Evolutionary conservation across 2,888 invertebrate genomes (phyloP).

Genomic region (Agrochola lota): DNA sequence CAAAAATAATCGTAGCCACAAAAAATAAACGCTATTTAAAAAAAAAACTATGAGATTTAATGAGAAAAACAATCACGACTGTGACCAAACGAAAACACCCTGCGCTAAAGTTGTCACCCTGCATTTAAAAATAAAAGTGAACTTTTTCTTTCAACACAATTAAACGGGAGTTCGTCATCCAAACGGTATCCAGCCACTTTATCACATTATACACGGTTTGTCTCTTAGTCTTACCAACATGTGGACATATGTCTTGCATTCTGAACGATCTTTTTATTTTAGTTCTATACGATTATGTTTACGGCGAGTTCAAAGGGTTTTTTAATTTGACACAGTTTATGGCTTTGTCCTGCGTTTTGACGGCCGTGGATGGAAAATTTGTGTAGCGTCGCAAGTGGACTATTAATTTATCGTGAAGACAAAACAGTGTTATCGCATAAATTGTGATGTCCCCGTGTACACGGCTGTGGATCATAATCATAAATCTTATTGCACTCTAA

Average conservation of each 20-base stretch:
- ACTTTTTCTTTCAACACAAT: slow-evolving; percentile 71
- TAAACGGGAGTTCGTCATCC: slow-evolving; percentile 68
- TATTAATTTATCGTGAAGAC: slow-evolving; percentile 65
- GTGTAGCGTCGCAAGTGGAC: slow-evolving; percentile 69
- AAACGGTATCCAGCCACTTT: slow-evolving; percentile 73
- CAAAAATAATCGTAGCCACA: not conserved
- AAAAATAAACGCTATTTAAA: slow-evolving; percentile 28
- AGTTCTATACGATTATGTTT: slow-evolving; percentile 82
- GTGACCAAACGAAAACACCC: slow-evolving; percentile 63
- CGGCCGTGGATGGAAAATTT: slow-evolving; percentile 75
- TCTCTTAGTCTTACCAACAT: slow-evolving; percentile 79
- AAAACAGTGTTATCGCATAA: slow-evolving; percentile 67
- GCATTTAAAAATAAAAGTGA: slow-evolving; percentile 68
- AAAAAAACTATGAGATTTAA: slow-evolving; percentile 38
- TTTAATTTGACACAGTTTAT: slow-evolving; percentile 89
- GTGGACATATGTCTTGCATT: slow-evolving; percentile 88
- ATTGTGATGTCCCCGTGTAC: slow-evolving; percentile 61
- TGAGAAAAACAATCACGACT: slow-evolving; percentile 64
- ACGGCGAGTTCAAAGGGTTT: slow-evolving; percentile 87
- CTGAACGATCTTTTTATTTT: slow-evolving; percentile 84
- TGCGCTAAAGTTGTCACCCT: slow-evolving; percentile 58
- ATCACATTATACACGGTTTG: slow-evolving; percentile 87
- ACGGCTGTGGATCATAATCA: slow-evolving; percentile 53
- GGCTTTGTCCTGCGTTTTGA: slow-evolving; percentile 80
- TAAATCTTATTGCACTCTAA: slow-evolving; percentile 62